A percentile compares a stretch with the other conserved stretches of the same genome.
These are phyloP conservation scores for Orchesella flavescens DNA, from an alignment of 2,888 invertebrate genomes.

Conservation along the genomic window DNA sequence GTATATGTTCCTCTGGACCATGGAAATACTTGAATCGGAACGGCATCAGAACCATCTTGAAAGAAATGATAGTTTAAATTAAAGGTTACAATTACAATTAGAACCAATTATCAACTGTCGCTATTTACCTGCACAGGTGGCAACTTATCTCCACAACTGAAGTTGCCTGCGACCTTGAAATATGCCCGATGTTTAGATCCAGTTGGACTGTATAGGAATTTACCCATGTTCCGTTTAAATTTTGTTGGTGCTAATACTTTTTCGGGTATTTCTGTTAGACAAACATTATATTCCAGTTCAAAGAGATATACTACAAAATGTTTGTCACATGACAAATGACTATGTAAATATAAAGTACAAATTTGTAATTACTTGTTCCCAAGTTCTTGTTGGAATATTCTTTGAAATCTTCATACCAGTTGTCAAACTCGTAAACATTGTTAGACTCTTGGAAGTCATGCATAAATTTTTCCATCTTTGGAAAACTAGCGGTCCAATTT, in stretches of 20 bases:
- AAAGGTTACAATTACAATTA: not conserved
- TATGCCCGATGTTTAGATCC: conserved; percentile 80
- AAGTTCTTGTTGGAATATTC: conserved; percentile 79
- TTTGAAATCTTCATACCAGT: conserved; percentile 82
- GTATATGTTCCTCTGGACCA: conserved; percentile 81
- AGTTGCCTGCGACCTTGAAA: conserved; percentile 79
- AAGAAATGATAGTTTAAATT: conserved; percentile 59
- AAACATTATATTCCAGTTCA: conserved; percentile 17
- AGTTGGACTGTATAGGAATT: conserved; percentile 81
- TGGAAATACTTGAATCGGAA: conserved; percentile 78
- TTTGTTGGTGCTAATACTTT: conserved; percentile 76
- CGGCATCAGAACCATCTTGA: conserved; percentile 78
- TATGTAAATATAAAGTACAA: conserved; percentile 13
- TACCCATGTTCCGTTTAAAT: conserved; percentile 80
- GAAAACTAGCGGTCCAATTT: conserved; percentile 80
- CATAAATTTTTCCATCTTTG: conserved; percentile 78
- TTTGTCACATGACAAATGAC: not conserved
- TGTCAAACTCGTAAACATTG: conserved; percentile 77
- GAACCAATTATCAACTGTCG: not conserved
- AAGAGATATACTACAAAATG: not conserved
- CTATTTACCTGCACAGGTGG: conserved; percentile 77
- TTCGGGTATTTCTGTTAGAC: conserved; percentile 70
- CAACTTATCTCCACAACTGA: conserved; percentile 80
- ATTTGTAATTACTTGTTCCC: conserved; percentile 77
- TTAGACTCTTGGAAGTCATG: conserved; percentile 77